Percentiles rank a stretch among this genome's conserved stretches.
Evolutionary conservation across 2,113 vertebrate species (phyloP).

Genomic region (Centropus bengalensis): DNA sequence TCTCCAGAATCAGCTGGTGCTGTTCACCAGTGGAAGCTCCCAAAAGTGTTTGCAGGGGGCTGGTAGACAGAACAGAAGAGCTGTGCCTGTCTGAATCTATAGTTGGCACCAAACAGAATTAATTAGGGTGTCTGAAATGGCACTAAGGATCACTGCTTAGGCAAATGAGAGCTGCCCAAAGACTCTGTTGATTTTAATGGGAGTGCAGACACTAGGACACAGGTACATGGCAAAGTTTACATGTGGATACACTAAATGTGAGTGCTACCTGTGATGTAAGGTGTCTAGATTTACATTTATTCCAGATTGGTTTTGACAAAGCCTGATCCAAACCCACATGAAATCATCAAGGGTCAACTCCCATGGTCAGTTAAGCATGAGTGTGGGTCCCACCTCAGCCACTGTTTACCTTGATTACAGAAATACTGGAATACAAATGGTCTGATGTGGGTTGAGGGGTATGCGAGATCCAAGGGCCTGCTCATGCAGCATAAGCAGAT

Average conservation of each 20-base stretch:
- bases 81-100: background rate
- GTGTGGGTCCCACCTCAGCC: background rate
- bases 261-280: background rate
- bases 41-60: background rate
- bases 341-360: background rate
- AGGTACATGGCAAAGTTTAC: background rate
- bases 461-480: background rate
- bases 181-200: background rate
- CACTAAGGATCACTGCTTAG: background rate
- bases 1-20: background rate
- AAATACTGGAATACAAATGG: background rate
- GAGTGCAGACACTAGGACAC: background rate
- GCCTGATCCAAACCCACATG: background rate
- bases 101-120: background rate
- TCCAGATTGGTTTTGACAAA: background rate
- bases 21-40: background rate
- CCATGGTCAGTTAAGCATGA: fast-evolving
- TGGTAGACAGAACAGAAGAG: background rate
- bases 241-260: background rate
- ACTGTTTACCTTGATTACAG: fast-evolving
- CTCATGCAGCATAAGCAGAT: background rate
- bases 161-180: background rate
- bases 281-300: background rate
- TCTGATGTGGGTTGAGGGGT: background rate
- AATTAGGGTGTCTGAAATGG: background rate